These are phyloP conservation scores for Acleris emargana DNA, from an alignment of 2,888 invertebrate genomes.

Conservation along the genomic window DNA sequence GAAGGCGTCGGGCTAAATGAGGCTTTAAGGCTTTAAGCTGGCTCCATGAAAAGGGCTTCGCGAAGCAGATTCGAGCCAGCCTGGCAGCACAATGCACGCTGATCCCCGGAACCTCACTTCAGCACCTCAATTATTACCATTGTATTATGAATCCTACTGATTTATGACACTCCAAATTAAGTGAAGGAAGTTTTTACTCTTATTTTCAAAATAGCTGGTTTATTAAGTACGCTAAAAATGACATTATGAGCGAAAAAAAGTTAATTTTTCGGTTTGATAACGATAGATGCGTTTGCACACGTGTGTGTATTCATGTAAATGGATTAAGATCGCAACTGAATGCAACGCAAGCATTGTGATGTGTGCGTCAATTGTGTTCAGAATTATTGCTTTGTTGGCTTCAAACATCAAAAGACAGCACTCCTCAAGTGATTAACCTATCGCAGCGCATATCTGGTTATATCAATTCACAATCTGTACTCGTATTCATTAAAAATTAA, in stretches of 20 bases:
- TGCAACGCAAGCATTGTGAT: too few species aligned
- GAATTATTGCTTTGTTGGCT: too few species aligned
- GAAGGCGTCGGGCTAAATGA: constrained; percentile 74
- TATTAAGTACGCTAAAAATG: constrained; percentile 14
- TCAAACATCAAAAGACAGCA: too few species aligned
- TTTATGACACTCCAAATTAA: constrained; percentile 71
- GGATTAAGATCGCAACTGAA: too few species aligned
- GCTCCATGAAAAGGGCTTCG: constrained; percentile 70
- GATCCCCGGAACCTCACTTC: constrained; percentile 56
- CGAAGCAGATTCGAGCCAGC: constrained; percentile 74
- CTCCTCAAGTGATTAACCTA: background rate
- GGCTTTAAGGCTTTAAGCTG: constrained; percentile 69
- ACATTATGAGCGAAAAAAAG: background rate
- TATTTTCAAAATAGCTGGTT: constrained; percentile 47
- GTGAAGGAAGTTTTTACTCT: constrained; percentile 57
- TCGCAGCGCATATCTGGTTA: background rate
- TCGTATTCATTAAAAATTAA: background rate
- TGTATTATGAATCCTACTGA: constrained; percentile 70
- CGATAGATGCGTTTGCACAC: too few species aligned
- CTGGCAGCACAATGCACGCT: constrained; percentile 64
- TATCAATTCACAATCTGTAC: background rate
- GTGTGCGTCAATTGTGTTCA: too few species aligned
- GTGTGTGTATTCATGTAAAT: too few species aligned
- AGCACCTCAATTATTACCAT: constrained; percentile 69
- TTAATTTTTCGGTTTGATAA: background rate